Conservation (phyloP, 92 coral and sea anemone genomes). For the Zoanthus sociatus region DNA sequence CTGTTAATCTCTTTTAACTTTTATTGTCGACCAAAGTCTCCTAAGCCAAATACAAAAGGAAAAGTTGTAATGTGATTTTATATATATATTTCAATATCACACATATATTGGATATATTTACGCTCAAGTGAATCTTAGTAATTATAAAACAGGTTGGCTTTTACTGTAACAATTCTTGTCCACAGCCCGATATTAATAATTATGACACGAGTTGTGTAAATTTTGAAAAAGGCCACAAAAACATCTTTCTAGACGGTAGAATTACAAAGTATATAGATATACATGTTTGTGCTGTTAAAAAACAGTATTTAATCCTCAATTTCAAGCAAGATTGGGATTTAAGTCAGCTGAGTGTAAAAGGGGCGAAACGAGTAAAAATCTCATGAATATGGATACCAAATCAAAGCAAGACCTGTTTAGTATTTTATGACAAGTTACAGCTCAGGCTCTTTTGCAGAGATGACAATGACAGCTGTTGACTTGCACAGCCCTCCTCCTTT, state of each 20-base stretch:
- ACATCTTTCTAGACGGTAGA: neutral
- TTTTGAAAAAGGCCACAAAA: neutral
- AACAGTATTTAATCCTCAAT: too few species aligned
- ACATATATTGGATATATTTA: too few species aligned
- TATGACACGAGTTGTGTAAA: neutral
- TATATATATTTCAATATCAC: too few species aligned
- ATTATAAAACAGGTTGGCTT: neutral
- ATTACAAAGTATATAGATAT: too few species aligned
- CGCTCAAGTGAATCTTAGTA: neutral
- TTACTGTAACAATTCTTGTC: neutral
- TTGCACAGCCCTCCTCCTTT: conserved; percentile 6
- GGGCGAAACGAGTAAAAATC: neutral
- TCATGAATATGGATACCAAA: neutral
- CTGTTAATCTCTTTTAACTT: too few species aligned
- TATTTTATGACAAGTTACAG: neutral
- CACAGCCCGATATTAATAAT: neutral
- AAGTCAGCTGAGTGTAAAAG: neutral
- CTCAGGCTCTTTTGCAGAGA: neutral
- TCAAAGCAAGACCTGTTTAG: neutral
- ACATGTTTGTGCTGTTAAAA: too few species aligned
- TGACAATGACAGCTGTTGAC: conserved; percentile 16
- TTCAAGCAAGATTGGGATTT: too few species aligned
- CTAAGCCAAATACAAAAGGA: too few species aligned
- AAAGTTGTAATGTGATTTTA: too few species aligned
- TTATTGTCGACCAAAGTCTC: too few species aligned